Conservation (phyloP, 2,888 invertebrate species). For the Nyleta sp. region DNA sequence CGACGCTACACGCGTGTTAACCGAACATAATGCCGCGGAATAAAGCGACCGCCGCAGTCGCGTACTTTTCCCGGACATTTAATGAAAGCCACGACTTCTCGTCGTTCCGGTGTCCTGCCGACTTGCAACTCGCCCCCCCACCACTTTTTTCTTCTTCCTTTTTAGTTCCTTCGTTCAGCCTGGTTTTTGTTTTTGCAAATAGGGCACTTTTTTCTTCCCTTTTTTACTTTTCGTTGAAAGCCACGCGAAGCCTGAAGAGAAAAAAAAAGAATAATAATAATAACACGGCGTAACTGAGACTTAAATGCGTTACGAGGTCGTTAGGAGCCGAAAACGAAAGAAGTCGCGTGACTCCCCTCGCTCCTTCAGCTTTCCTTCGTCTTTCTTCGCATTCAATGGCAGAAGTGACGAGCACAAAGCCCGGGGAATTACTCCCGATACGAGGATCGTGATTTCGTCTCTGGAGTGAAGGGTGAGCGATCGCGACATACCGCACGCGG, state of each 20-base stretch:
- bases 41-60: conserved; percentile 65
- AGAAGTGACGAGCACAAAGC: conserved; percentile 26
- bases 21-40: conserved; percentile 73
- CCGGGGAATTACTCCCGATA: conserved; percentile 24
- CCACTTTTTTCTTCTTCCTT: not conserved
- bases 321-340: conserved; percentile 43
- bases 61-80: conserved; percentile 56
- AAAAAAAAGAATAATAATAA: conserved; percentile 1
- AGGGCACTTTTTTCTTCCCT: conserved; percentile 31
- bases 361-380: conserved; percentile 14
- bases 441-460: conserved; percentile 14
- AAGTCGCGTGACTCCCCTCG: conserved; percentile 14
- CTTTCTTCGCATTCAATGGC: conserved; percentile 23
- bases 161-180: not conserved
- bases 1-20: conserved; percentile 75
- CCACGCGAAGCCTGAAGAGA: not conserved
- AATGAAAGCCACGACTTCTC: conserved; percentile 59
- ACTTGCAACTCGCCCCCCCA: conserved; percentile 18
- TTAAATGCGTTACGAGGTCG: conserved; percentile 62
- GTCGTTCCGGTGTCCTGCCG: conserved; percentile 18
- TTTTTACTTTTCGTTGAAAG: conserved; percentile 6
- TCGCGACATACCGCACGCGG: too few relatives aligned
- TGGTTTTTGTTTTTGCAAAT: conserved; percentile 26
- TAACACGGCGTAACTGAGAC: conserved; percentile 50
- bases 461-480: not conserved